Evolutionary conservation across 1,140 invertebrate genomes (phyloP).

Genomic region (Oryzaephilus surinamensis): DNA sequence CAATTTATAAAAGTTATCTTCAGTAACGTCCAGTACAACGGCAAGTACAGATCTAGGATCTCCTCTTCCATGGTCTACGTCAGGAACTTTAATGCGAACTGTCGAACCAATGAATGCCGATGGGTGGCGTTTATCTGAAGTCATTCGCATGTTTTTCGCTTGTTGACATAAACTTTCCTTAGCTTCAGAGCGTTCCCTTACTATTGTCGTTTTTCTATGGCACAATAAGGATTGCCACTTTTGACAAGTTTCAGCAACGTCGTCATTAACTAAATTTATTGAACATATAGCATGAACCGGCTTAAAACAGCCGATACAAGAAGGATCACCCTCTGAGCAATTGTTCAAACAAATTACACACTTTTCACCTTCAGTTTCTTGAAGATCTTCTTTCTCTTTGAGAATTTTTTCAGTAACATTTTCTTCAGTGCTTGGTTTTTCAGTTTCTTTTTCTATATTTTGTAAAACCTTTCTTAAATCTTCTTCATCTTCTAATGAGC

Average conservation of each 20-base stretch:
- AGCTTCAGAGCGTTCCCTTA: not conserved
- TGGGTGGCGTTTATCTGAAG: conserved; percentile 9
- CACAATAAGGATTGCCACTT: no score
- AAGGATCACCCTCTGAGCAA: not conserved
- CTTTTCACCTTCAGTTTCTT: not conserved
- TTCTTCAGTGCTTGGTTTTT: not conserved
- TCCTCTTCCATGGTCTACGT: conserved; percentile 10
- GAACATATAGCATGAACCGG: no score
- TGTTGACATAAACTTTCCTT: conserved; percentile 3
- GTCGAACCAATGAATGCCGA: conserved; percentile 11
- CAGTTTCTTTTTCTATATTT: conserved; percentile 1
- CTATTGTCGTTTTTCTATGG: conserved; percentile 1
- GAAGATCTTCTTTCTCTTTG: not conserved
- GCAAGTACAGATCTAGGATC: conserved; percentile 14
- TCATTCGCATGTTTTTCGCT: conserved; percentile 4
- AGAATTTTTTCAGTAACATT: not conserved
- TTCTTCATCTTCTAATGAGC: conserved; percentile 6
- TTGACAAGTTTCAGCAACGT: no score
- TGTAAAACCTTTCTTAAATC: conserved; percentile 1
- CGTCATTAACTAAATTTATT: no score
- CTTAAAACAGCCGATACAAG: not conserved
- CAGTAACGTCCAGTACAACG: conserved; percentile 4
- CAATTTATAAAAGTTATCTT: conserved; percentile 9
- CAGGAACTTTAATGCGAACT: conserved; percentile 14
- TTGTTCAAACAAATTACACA: not conserved